Percentiles rank a stretch among this genome's conserved stretches.
Evolutionary conservation across 2,888 invertebrate genomes (phyloP).

Genomic region (Digitonthophagus gazella): DNA sequence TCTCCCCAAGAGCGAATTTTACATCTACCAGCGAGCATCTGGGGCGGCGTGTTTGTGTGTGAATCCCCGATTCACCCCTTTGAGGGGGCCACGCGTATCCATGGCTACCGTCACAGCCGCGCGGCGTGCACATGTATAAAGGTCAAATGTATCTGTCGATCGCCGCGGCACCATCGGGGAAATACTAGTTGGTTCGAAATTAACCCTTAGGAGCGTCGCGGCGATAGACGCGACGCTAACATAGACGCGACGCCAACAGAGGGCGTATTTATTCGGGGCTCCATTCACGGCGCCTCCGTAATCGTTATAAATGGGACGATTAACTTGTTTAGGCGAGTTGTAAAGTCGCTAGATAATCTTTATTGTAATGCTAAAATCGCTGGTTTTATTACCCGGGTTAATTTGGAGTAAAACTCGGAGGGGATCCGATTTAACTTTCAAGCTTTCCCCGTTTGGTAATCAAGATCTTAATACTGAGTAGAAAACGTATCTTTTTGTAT

Average conservation of each 20-base stretch:
- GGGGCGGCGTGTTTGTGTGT: slow-evolving; percentile 10
- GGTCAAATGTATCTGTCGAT: neutral
- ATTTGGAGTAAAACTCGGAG: neutral
- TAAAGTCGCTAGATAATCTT: neutral
- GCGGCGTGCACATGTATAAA: neutral
- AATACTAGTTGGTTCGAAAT: neutral
- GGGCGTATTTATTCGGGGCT: neutral
- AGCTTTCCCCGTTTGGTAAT: neutral
- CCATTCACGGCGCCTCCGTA: neutral
- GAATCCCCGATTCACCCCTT: slow-evolving; percentile 12
- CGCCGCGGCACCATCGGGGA: no score
- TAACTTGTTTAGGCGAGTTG: neutral
- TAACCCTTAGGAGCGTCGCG: neutral
- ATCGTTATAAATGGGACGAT: neutral
- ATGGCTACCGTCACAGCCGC: neutral
- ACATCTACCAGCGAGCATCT: slow-evolving; percentile 11
- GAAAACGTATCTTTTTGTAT: neutral
- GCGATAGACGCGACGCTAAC: neutral
- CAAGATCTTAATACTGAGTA: no score
- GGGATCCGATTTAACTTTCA: neutral
- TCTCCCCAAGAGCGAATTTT: slow-evolving; percentile 3
- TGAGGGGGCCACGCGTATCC: slow-evolving; percentile 7
- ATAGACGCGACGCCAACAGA: neutral
- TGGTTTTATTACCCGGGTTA: neutral
- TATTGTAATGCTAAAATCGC: neutral